phyloP scores from a whole-genome alignment of 1,140 invertebrate genomes.

The Drosophila tristis region DNA sequence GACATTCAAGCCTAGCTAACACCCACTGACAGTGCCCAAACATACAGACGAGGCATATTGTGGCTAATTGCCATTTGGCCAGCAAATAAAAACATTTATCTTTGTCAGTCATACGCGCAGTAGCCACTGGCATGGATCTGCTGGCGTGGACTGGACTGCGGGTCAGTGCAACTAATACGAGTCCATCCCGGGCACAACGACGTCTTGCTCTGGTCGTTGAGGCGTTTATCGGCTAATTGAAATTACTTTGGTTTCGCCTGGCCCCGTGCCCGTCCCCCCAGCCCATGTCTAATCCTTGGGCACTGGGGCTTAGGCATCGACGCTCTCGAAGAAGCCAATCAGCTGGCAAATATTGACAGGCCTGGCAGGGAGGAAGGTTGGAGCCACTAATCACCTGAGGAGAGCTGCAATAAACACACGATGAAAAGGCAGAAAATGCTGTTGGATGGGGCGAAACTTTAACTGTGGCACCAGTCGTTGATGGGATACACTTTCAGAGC shows the following conservation, averaged over 20 bases:
- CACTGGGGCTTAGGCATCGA: slow-evolving; percentile 21
- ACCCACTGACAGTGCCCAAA: too few species aligned
- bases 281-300: neutral
- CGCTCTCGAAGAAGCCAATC: slow-evolving; percentile 17
- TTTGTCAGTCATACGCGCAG: slow-evolving; percentile 47
- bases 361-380: neutral
- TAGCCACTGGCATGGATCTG: too few species aligned
- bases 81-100: slow-evolving; percentile 60
- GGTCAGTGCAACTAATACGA: slow-evolving; percentile 22
- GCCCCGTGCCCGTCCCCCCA: neutral
- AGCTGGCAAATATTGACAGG: slow-evolving; percentile 41
- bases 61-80: slow-evolving; percentile 60
- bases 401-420: neutral
- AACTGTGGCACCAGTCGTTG: neutral
- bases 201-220: slow-evolving; percentile 20
- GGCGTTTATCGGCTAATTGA: slow-evolving; percentile 43
- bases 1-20: slow-evolving; percentile 60
- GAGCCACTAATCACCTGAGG: slow-evolving; percentile 16
- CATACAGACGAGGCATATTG: neutral
- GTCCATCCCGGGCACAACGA: neutral
- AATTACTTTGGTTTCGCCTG: slow-evolving; percentile 25
- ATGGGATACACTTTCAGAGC: neutral
- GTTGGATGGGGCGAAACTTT: neutral
- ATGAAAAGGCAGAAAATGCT: slow-evolving; percentile 3
- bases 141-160: neutral